phyloP scores from a whole-genome alignment of 2,797 vertebrate species.

The Paedocypris micromegethes region DNA sequence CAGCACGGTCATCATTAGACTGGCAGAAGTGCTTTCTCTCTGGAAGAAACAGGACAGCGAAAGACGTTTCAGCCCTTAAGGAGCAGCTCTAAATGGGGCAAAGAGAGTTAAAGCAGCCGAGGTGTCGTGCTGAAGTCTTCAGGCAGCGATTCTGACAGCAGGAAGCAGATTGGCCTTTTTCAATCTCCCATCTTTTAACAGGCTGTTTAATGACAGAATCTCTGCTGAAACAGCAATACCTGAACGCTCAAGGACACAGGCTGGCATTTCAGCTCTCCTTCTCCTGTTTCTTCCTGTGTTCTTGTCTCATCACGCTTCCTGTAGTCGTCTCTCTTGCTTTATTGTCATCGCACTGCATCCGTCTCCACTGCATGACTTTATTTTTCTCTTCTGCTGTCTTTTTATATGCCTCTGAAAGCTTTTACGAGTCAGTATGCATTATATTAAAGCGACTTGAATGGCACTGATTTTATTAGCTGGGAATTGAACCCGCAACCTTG shows the following conservation, averaged over 20 bases:
- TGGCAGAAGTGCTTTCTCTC: conserved; percentile 19
- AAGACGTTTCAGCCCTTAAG: conserved; percentile 20
- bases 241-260: background rate
- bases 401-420: too few relatives aligned
- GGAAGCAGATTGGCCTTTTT: conserved; percentile 24
- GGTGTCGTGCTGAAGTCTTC: conserved; percentile 15
- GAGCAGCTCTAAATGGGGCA: conserved; percentile 22
- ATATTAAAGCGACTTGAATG: too few relatives aligned
- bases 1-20: conserved; percentile 26
- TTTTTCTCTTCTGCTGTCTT: background rate
- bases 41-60: conserved; percentile 13
- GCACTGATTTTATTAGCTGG: too few relatives aligned
- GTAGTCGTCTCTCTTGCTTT: background rate
- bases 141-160: conserved; percentile 8
- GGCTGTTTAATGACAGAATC: conserved; percentile 10
- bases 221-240: conserved; percentile 6
- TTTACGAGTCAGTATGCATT: too few relatives aligned
- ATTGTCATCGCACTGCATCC: background rate
- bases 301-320: background rate
- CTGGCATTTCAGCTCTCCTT: background rate
- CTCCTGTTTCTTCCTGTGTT: background rate
- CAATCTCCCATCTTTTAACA: background rate
- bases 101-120: conserved; percentile 15
- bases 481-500: too few relatives aligned
- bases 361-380: background rate